Base-by-base conservation (phyloP, 2,888 invertebrate species). In the Cylloceria caligata region DNA sequence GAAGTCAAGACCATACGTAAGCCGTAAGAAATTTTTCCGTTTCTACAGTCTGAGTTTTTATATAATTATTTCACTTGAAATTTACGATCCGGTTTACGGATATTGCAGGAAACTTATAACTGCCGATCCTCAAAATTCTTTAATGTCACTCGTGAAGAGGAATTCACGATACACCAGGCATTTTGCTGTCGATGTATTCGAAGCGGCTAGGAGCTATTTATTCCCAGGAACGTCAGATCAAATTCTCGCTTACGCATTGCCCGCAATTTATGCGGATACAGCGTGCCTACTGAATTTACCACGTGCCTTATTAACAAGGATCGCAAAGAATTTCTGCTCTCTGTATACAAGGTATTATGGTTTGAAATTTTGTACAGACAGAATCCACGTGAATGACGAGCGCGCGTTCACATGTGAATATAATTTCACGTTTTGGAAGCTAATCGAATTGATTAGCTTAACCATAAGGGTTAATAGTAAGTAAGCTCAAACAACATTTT, bases 291-390 rank as follows among this genome's bases (percentile, higher is more conserved):
- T n/a, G 34, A 60, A 67, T 75, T 79, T 67, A 52, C 62, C 68
- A 42, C 75, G 71, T 82, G 82, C 79, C 75, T 79, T 82, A 82
- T 82, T 82, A 82, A 75, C 75, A 45, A 75, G 75, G 79, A 79
- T 79, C 67, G 82, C 72, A 52, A 68, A 67, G 75, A 82, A 82
- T 82, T 78, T 60, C 34, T 34, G 60, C 34, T n/a, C 30, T 34
- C 60, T 34, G 34, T 60, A 16, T 34, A 36, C 60, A 9, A 16
- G 34, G 34, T 7, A 30, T 60, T 60, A 60, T 60, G 16, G 60
- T 60, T 19, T 34, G 60, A 36, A 34, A 34, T 36, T 60, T 60
- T 60, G 19, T n/a, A n/a, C n/a, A n/a, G n/a, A n/a, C n/a, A n/a
- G n/a, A n/a, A n/a, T n/a, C n/a, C n/a, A n/a, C n/a, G n/a, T n/a